phyloP scores from a whole-genome alignment of 2,888 invertebrate species.

The Aphidius colemani region DNA sequence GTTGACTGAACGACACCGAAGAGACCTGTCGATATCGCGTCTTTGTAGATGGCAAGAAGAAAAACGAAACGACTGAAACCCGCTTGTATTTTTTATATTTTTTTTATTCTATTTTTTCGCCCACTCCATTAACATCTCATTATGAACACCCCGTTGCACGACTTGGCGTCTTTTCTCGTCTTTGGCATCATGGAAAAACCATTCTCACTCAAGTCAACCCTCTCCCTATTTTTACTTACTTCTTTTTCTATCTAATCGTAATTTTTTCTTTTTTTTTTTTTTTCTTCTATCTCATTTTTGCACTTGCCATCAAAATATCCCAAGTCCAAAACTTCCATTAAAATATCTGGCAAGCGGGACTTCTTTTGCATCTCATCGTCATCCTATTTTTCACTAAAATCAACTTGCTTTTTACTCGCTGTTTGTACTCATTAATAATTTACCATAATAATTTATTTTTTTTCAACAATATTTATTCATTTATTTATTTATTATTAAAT shows the following conservation, averaged over 20 bases:
- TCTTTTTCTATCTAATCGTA: slow-evolving; percentile 29
- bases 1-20: slow-evolving; percentile 31
- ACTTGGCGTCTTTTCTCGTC: slow-evolving; percentile 31
- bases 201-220: slow-evolving; percentile 17
- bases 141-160: slow-evolving; percentile 54
- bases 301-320: slow-evolving; percentile 49
- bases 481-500: too few species aligned
- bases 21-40: slow-evolving; percentile 30
- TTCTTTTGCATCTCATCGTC: slow-evolving; percentile 26
- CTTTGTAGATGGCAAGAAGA: slow-evolving; percentile 16
- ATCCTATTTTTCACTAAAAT: slow-evolving; percentile 16
- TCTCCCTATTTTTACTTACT: slow-evolving; percentile 28
- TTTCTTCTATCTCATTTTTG: slow-evolving; percentile 19
- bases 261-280: slow-evolving; percentile 20
- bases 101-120: slow-evolving; percentile 51
- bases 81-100: slow-evolving; percentile 1
- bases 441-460: too few species aligned
- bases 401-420: too few species aligned
- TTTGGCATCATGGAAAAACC: slow-evolving; percentile 21
- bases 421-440: too few species aligned
- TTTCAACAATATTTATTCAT: too few species aligned
- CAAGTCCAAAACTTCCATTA: slow-evolving; percentile 58
- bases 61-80: slow-evolving; percentile 39
- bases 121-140: slow-evolving; percentile 60
- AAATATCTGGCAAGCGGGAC: slow-evolving; percentile 52